These are phyloP conservation scores for Chondrilla cf. caribensis DNA, from an alignment of 37 sponge, comb jelly and placozoan genomes.

Conservation along the genomic window DNA sequence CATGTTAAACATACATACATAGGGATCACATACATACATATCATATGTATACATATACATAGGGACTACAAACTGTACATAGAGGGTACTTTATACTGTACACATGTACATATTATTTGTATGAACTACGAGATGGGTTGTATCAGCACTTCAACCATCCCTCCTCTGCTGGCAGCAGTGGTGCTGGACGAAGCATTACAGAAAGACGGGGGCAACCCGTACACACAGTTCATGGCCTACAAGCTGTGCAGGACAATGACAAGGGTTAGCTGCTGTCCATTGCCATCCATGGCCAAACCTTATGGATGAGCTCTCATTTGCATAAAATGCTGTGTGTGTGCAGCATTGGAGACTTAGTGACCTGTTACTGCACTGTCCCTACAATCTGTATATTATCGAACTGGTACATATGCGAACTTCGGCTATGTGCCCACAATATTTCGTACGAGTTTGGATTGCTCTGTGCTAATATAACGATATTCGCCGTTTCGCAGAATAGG, in stretches of 20 bases:
- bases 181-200: conserved; percentile 44
- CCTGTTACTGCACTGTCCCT: too few species aligned
- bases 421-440: too few species aligned
- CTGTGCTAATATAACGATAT: too few species aligned
- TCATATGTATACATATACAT: too few species aligned
- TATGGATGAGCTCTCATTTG: neutral
- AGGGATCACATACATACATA: too few species aligned
- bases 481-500: too few species aligned
- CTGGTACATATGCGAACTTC: too few species aligned
- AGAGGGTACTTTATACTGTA: too few species aligned
- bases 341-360: conserved; percentile 6
- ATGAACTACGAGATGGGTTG: neutral
- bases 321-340: neutral
- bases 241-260: conserved; percentile 58
- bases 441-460: too few species aligned
- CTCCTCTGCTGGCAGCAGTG: conserved; percentile 41
- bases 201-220: conserved; percentile 47
- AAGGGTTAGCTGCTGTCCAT: conserved; percentile 31
- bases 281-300: neutral
- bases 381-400: too few species aligned
- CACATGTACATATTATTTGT: neutral
- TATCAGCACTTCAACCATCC: neutral
- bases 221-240: conserved; percentile 75
- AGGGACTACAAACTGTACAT: too few species aligned
- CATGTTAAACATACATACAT: too few species aligned